A percentile compares a stretch with the other conserved stretches of the same genome.
These are phyloP conservation scores for Acleris emargana DNA, from an alignment of 2,888 invertebrate species.

Conservation along the genomic window DNA sequence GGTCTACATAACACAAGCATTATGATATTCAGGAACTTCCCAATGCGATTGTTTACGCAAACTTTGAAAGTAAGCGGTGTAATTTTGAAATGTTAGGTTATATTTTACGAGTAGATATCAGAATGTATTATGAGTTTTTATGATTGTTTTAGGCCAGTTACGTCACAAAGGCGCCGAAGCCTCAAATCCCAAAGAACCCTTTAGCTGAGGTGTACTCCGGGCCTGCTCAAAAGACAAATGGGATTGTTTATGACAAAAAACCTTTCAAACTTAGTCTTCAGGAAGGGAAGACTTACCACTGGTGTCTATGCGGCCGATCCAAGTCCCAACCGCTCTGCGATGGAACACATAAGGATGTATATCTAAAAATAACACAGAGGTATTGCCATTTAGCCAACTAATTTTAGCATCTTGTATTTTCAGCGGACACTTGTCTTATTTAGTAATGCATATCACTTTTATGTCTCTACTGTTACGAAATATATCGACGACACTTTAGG, in stretches of 20 bases:
- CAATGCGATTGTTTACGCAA: constrained; percentile 14
- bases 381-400: constrained; percentile 46
- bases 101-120: background rate
- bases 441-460: no score
- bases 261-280: constrained; percentile 91
- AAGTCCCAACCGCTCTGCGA: constrained; percentile 97
- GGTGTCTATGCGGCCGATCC: constrained; percentile 98
- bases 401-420: background rate
- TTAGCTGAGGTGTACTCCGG: constrained; percentile 85
- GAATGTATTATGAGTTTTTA: constrained; percentile 9
- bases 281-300: constrained; percentile 91
- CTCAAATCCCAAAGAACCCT: constrained; percentile 87
- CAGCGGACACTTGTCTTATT: background rate
- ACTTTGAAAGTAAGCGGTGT: constrained; percentile 14
- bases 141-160: constrained; percentile 53
- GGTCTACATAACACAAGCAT: background rate
- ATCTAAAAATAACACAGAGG: constrained; percentile 89
- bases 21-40: constrained; percentile 31
- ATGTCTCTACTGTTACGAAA: no score
- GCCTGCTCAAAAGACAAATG: constrained; percentile 86
- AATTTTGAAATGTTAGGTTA: constrained; percentile 14
- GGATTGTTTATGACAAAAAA: constrained; percentile 93
- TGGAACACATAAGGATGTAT: constrained; percentile 92
- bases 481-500: no score
- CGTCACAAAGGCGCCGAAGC: constrained; percentile 69